Evolutionary conservation across 2,113 vertebrate genomes (phyloP), one percentile per base, ranked within the genome.

Genomic region (Antechinus flavipes): DNA sequence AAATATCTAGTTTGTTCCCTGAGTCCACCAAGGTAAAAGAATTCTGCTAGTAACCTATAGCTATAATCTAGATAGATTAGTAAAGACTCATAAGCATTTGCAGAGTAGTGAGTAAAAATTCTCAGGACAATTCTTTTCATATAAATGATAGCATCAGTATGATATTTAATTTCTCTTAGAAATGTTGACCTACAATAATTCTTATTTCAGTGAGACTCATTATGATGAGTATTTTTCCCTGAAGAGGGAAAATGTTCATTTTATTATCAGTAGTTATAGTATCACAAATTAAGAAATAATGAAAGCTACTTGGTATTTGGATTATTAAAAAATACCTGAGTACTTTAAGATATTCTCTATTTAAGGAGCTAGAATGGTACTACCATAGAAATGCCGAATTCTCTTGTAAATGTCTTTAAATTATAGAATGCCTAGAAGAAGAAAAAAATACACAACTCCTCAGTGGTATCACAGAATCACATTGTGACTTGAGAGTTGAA

Each of bases 191-290:
- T 89, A 90, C 14, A 22, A 49, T 50, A 90, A n/a, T 16, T 58
- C 2, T 0, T 42, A 11, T 0, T 27, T 52, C 76, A 47, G 0
- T 56, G 8, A 27, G 25, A 8, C 25, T 52, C 52, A 2, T 55
- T 92, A 1, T 16, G 8, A 7, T n/a, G 49, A 54, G 16, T 54
- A 22, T 52, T 76, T 42, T 91, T 84, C n/a, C n/a, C 68, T 84
- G n/a, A 42, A 84, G 68, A 6, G n/a, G 19, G 16, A 42, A 84
- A 84, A 42, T 42, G n/a, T 42, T n/a, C 68, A 76, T 42, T 42
- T 91, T 2, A 11, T 90, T 10, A 52, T 7, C 54, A 9, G 52
- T 27, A 9, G 2, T 16, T 8, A 30, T 47, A 12, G 47, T n/a
- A 49, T n/a, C 14, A 91, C 19, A 91, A 8, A 12, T 2, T 4